These are phyloP conservation scores for Cyphomyrus discorhynchus DNA, from an alignment of 2,113 vertebrate species.

Conservation along the genomic window DNA sequence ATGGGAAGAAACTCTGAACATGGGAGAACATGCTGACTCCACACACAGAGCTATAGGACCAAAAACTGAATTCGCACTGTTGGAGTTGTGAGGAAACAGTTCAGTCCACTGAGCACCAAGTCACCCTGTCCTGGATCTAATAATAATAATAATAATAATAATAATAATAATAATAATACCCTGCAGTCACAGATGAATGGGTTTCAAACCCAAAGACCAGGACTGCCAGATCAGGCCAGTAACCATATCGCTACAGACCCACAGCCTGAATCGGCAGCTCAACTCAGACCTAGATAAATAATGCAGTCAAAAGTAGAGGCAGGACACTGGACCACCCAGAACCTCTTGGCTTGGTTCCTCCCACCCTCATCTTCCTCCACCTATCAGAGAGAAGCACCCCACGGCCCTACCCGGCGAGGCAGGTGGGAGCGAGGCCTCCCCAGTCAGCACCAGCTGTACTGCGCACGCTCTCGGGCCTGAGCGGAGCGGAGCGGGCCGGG, in stretches of 20 bases:
- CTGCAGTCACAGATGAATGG: background rate
- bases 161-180: background rate
- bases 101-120: background rate
- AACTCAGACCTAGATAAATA: background rate
- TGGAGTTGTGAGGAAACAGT: background rate
- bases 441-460: background rate
- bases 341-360: background rate
- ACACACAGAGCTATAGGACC: background rate
- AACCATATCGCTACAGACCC: background rate
- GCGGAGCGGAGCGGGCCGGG: background rate
- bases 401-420: background rate
- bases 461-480: background rate
- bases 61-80: background rate
- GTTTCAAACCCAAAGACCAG: background rate
- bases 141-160: background rate
- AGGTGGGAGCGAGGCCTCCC: background rate
- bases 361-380: background rate
- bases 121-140: background rate
- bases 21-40: background rate
- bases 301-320: background rate
- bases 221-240: background rate
- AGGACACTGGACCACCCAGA: background rate
- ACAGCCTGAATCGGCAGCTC: background rate
- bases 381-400: background rate
- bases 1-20: background rate